phyloP scores from a whole-genome alignment of 2,797 vertebrate genomes.

The Tympanoctomys barrerae region DNA sequence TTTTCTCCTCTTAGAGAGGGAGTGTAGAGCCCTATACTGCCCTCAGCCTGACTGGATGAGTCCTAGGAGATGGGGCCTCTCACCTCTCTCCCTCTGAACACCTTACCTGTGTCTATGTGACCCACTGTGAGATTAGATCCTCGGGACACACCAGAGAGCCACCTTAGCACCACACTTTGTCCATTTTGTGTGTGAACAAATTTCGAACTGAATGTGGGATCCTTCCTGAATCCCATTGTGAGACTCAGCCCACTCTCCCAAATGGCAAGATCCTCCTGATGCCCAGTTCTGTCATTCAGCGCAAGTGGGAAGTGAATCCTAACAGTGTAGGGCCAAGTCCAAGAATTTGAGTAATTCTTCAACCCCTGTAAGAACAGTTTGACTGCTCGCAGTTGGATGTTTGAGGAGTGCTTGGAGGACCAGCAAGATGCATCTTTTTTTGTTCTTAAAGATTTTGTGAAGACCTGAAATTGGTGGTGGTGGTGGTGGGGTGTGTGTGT shows the following conservation, averaged over 20 bases:
- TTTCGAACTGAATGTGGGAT: background rate
- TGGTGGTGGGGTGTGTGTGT: background rate
- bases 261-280: constrained; percentile 41
- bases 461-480: background rate
- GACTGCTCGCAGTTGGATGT: background rate
- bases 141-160: fast-evolving
- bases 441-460: constrained; percentile 23
- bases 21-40: background rate
- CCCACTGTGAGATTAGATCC: background rate
- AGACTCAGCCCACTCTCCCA: constrained; percentile 27
- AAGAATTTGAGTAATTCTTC: constrained; percentile 51
- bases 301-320: constrained; percentile 61
- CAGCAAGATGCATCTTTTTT: constrained; percentile 4
- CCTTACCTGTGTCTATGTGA: background rate
- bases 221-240: constrained; percentile 28
- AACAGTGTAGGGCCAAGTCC: constrained; percentile 59
- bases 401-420: background rate
- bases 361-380: constrained; percentile 46
- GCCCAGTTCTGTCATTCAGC: constrained; percentile 65
- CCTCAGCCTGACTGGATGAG: background rate
- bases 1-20: background rate
- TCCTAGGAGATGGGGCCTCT: background rate
- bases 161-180: background rate
- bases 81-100: background rate
- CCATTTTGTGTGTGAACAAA: background rate